Percentiles rank a stretch among this genome's conserved stretches.
Evolutionary conservation across 2,797 vertebrate genomes (phyloP).

Genomic region (Lophotriccus pileatus): DNA sequence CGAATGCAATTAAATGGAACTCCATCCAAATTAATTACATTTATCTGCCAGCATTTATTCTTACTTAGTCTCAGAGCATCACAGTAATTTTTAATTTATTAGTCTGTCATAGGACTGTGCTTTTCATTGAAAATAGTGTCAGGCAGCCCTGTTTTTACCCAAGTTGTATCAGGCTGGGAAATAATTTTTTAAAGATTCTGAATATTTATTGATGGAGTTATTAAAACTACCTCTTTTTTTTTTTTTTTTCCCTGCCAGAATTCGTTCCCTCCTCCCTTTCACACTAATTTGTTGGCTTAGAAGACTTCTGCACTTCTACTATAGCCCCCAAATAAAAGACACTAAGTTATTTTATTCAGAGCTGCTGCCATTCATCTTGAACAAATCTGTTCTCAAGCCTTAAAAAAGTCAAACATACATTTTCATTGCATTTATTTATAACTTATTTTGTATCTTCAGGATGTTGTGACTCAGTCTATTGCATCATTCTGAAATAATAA

Average conservation of each 20-base stretch:
- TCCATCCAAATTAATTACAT: neutral
- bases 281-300: neutral
- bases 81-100: neutral
- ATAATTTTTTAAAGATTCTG: neutral
- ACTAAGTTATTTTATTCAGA: neutral
- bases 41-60: conserved; percentile 14
- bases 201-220: neutral
- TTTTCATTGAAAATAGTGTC: neutral
- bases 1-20: conserved; percentile 23
- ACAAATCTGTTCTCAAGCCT: neutral
- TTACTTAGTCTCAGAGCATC: neutral
- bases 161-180: neutral
- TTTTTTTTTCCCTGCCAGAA: neutral
- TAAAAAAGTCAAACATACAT: neutral
- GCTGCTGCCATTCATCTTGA: neutral
- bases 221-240: neutral
- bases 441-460: neutral
- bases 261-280: neutral
- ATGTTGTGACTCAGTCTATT: neutral
- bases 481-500: neutral
- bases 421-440: neutral
- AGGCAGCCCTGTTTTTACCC: neutral
- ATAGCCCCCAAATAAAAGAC: neutral
- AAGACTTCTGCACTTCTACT: neutral
- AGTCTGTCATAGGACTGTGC: neutral